Evolutionary conservation across 1,140 invertebrate genomes (phyloP).

Genomic region (Pseudoatta argentina): DNA sequence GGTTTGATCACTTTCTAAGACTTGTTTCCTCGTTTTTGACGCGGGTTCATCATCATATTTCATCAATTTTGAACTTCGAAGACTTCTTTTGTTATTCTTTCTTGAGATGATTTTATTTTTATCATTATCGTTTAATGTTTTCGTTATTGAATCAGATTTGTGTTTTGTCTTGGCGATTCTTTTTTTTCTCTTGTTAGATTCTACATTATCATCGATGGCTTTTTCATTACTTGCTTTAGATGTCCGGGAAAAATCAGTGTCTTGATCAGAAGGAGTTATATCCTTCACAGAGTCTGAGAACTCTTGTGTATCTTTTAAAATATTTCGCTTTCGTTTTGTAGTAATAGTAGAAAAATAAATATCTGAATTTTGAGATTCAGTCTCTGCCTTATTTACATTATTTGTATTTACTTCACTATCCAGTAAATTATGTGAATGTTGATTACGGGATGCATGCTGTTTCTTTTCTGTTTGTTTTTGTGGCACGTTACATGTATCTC

Average conservation of each 20-base stretch:
- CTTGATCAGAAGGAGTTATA: background rate
- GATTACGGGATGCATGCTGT: background rate
- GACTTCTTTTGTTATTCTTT: constrained; percentile 1
- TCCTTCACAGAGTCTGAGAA: background rate
- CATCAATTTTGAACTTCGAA: background rate
- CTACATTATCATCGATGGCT: background rate
- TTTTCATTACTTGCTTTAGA: constrained; percentile 22
- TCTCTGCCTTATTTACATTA: constrained; percentile 4
- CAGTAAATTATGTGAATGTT: background rate
- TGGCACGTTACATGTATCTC: background rate
- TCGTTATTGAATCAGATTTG: background rate
- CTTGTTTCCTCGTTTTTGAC: background rate
- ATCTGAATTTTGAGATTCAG: constrained; percentile 66
- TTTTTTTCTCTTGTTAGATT: constrained; percentile 25
- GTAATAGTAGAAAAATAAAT: constrained; percentile 65
- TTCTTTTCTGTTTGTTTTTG: background rate
- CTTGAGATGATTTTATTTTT: background rate
- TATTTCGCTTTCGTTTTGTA: constrained; percentile 62
- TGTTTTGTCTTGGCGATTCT: background rate
- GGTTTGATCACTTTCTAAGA: background rate
- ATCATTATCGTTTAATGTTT: background rate
- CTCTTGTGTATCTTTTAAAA: constrained; percentile 55
- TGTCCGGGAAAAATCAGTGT: background rate
- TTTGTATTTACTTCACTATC: background rate
- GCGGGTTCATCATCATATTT: background rate